These are phyloP conservation scores for Philereme transversata DNA, from an alignment of 2,888 invertebrate genomes.

Conservation along the genomic window DNA sequence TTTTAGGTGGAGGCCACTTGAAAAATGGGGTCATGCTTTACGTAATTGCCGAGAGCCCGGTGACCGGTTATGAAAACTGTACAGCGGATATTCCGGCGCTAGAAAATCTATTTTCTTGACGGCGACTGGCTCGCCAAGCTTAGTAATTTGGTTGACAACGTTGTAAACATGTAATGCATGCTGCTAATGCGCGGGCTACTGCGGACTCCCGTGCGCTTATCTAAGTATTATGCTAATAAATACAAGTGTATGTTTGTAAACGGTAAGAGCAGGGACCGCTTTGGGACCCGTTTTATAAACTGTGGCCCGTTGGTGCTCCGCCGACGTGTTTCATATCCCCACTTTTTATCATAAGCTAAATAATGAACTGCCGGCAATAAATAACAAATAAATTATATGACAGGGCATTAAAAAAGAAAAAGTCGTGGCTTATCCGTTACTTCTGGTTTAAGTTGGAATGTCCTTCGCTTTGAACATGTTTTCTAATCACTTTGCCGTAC, in stretches of 20 bases:
- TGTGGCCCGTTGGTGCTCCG: constrained; percentile 8
- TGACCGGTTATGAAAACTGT: constrained; percentile 36
- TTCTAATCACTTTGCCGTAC: constrained; percentile 24
- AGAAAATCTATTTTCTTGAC: constrained; percentile 31
- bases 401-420: constrained; percentile 35
- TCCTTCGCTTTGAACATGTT: constrained; percentile 30
- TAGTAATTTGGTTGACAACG: constrained; percentile 23
- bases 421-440: constrained; percentile 32
- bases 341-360: constrained; percentile 29
- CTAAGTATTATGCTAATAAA: constrained; percentile 39
- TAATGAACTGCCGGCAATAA: constrained; percentile 26
- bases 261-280: constrained; percentile 34
- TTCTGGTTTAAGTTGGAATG: constrained; percentile 26
- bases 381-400: constrained; percentile 30
- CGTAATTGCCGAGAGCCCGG: constrained; percentile 42
- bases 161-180: constrained; percentile 15
- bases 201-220: constrained; percentile 23
- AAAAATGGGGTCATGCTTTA: constrained; percentile 46
- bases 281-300: constrained; percentile 38
- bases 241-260: constrained; percentile 34
- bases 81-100: constrained; percentile 33
- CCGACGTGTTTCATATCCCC: constrained; percentile 28
- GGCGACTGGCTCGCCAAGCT: constrained; percentile 14
- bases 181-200: constrained; percentile 19
- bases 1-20: constrained; percentile 46